Conservation (phyloP, 2,113 vertebrate species). For the Xiphias gladius region DNA sequence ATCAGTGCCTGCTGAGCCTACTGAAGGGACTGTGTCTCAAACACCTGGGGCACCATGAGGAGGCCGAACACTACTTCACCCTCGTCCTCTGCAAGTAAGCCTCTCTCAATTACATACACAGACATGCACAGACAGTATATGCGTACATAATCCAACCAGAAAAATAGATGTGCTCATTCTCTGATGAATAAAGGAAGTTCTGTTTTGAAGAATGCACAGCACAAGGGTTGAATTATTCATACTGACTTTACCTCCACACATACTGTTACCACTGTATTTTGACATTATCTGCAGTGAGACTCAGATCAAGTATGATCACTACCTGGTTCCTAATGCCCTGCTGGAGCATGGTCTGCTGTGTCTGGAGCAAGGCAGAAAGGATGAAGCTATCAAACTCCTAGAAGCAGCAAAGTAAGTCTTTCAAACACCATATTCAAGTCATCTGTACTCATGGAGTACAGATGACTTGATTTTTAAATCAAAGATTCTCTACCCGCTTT, state of each 20-base stretch:
- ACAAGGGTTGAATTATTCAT: not conserved
- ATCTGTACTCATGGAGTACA: not conserved
- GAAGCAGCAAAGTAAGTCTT: slow-evolving; percentile 93
- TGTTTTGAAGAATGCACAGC: not conserved
- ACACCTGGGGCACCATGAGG: slow-evolving; percentile 90
- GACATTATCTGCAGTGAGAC: slow-evolving; percentile 87
- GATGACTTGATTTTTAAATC: no score
- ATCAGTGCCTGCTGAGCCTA: slow-evolving; percentile 93
- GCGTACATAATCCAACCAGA: not conserved
- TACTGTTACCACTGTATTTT: slow-evolving; percentile 31
- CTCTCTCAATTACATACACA: not conserved
- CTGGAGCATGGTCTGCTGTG: slow-evolving; percentile 94
- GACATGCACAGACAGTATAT: not conserved
- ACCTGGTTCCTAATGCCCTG: slow-evolving; percentile 95
- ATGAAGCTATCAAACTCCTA: slow-evolving; percentile 91
- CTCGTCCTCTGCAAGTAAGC: slow-evolving; percentile 94
- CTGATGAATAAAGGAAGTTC: no score
- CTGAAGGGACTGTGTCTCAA: slow-evolving; percentile 96
- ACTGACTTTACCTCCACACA: not conserved
- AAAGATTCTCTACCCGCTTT: not conserved
- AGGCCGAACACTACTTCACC: slow-evolving; percentile 94
- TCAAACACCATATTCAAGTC: not conserved
- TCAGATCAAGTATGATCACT: slow-evolving; percentile 97
- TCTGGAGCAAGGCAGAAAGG: slow-evolving; percentile 89
- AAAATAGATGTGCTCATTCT: not conserved